Evolutionary conservation across 2,113 vertebrate genomes (phyloP), one percentile per base, ranked within the genome.

Genomic region (Engraulis encrasicolus): DNA sequence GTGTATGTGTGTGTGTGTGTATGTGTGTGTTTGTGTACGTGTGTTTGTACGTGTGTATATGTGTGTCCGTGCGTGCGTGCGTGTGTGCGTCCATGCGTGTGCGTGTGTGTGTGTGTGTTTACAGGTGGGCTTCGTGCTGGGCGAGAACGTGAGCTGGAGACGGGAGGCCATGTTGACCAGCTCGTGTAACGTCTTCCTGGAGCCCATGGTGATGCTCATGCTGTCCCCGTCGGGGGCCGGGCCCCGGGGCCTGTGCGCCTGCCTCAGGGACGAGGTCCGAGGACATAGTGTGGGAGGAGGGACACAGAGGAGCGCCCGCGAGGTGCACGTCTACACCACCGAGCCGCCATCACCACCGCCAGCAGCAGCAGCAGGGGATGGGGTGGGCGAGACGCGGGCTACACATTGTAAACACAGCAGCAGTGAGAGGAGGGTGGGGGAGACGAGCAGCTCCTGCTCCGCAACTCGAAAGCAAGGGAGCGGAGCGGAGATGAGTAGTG

Each of bases 171-270:
- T 96, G 80, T 81, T 96, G 52, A 91, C 92, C 0, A 95, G 95
- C 89, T 89, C 93, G 54, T 95, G 92, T 37, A 96, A 96, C 0
- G 93, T 96, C 0, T 96, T 96, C 86, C 91, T 96, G 84, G 94
- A 96, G 86, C 96, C 96, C 0, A 88, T 92, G 9, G 90, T 96
- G 52, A 95, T 96, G 93, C 86, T 95, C 79, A 93, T 95, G 88
- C 85, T 96, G 0, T 96, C 95, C 0, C 93, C 94, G 0, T 90
- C 90, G 0, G 85, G 77, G 49, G 91, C 93, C 0, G 85, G 77
- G 49, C 92, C 93, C 0, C 86, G 66, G 38, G 89, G 92, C 48
- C 0, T 94, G 79, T 74, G 17, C 91, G 58, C 89, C 50, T 89
- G 88, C 94, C 0, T 95, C 94, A 0, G 86, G 86, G 19, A 83